Base-by-base conservation (phyloP, 2,888 invertebrate genomes). In the Ditylenchus weischeri region DNA sequence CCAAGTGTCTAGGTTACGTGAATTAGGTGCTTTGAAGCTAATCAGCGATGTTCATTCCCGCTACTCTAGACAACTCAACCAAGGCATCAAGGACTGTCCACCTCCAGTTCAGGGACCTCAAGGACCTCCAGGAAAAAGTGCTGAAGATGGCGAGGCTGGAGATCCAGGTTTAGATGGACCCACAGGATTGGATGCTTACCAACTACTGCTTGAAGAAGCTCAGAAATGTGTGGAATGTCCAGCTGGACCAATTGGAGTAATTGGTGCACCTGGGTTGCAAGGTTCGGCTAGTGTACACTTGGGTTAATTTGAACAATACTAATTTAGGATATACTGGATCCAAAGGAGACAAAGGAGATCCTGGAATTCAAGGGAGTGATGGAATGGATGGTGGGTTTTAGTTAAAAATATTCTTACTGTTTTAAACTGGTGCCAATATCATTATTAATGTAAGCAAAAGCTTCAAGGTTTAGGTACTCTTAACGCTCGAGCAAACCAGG, bases 181-280 rank as follows among this genome's bases (percentile, higher is more conserved):
- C 2, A 61, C 76, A 10, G 80, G 80, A 43, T 54, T 75, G 36
- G 80, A 80, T 65, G 80, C 79, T 0, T 65, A 76, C 15, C 75
- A 75, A 48, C 75, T 79, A 38, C 66, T 81, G 62, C 66, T 77
- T 48, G 79, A 80, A 68, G 75, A 78, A 54, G 78, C 78, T 57
- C 67, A 74, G 57, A 77, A 80, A 62, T 80, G 80, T 59, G 76
- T 80, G 23, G 70, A 78, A 19, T 75, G 74, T 21, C 75, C 75
- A 0, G 57, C 68, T 7, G 74, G 74, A 18, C 75, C 75, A n/a
- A 21, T 50, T 6, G 75, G 75, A 8, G 69, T 69, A 2, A 38
- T 67, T 8, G 74, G 74, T n/a, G 69, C 73, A 3, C 74, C 74
- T 11, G 74, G 74, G 18, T 47, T 65, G 21, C 74, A 67, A 63